A percentile compares a stretch with the other conserved stretches of the same genome.
Evolutionary conservation across 1,140 invertebrate genomes (phyloP).

Genomic region (Plodia interpunctella): DNA sequence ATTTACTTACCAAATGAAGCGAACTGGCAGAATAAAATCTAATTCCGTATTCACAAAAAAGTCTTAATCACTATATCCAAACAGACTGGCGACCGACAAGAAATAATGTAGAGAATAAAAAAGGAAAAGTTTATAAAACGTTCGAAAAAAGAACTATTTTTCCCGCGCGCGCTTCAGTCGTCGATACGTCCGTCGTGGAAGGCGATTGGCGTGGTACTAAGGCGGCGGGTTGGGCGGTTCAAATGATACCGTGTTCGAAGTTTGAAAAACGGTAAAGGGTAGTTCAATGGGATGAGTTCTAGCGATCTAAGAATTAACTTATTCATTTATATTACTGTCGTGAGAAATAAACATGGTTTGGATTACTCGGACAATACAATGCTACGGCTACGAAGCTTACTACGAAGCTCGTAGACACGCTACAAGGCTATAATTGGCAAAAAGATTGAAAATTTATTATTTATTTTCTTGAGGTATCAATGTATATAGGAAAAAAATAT

Average conservation of each 20-base stretch:
- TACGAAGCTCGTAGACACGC: too few relatives aligned
- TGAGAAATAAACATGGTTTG: not conserved
- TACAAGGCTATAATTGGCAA: too few relatives aligned
- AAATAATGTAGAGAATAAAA: not conserved
- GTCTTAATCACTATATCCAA: not conserved
- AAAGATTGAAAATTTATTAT: too few relatives aligned
- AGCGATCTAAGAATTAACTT: not conserved
- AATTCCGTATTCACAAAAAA: not conserved
- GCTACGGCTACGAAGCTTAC: too few relatives aligned
- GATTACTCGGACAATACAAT: too few relatives aligned
- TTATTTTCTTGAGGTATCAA: too few relatives aligned
- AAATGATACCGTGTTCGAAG: conserved; percentile 33
- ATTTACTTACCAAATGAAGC: conserved; percentile 3
- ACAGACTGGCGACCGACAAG: not conserved
- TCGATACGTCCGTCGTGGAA: conserved; percentile 21
- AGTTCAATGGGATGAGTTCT: conserved; percentile 5
- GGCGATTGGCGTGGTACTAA: conserved; percentile 27
- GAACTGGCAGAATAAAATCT: not conserved
- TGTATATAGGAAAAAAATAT: too few relatives aligned
- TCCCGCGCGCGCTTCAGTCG: conserved; percentile 22
- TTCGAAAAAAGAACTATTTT: conserved; percentile 11
- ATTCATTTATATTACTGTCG: not conserved
- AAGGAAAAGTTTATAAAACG: not conserved
- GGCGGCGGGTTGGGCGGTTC: conserved; percentile 23
- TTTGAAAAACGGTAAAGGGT: conserved; percentile 27